Conservation (phyloP, 53 echinoderm and acorn worm genomes). For the Holothuria scabra region DNA sequence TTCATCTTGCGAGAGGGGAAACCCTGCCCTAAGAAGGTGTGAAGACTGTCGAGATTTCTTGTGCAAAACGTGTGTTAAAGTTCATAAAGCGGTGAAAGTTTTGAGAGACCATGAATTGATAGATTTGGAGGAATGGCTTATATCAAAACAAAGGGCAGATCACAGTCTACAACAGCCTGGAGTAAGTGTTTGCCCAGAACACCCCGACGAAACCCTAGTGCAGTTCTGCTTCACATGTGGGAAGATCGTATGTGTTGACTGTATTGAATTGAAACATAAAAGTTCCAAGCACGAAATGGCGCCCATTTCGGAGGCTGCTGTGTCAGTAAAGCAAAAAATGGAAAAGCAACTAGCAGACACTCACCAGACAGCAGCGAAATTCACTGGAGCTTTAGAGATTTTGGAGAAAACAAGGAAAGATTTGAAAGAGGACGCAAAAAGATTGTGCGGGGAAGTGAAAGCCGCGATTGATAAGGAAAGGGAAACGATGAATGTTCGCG, state of each 20-base stretch:
- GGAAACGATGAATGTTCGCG: conserved; percentile 64
- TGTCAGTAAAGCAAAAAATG: conserved; percentile 52
- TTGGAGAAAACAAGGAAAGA: conserved; percentile 65
- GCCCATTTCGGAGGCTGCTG: conserved; percentile 65
- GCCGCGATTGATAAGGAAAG: conserved; percentile 77
- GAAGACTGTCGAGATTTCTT: conserved; percentile 84
- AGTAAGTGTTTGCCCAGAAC: conserved; percentile 60
- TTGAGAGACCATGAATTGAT: conserved; percentile 66
- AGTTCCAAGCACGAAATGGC: conserved; percentile 54
- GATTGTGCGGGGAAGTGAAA: conserved; percentile 69
- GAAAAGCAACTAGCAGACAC: conserved; percentile 66
- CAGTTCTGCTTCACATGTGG: conserved; percentile 69
- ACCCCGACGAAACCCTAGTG: conserved; percentile 69
- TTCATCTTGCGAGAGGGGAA: conserved; percentile 69
- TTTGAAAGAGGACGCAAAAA: conserved; percentile 68
- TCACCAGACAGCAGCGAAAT: conserved; percentile 84
- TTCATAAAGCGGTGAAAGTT: conserved; percentile 76
- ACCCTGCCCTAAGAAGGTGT: conserved; percentile 67
- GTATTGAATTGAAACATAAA: conserved; percentile 74
- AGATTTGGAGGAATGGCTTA: conserved; percentile 62
- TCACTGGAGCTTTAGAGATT: conserved; percentile 88
- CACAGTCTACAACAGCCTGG: neutral
- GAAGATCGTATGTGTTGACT: conserved; percentile 64
- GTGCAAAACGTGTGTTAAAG: conserved; percentile 69
- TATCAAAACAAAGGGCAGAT: conserved; percentile 32